A percentile compares a stretch with the other conserved stretches of the same genome.
Conservation (phyloP, 1,140 invertebrate species). For the Pinna nobilis region DNA sequence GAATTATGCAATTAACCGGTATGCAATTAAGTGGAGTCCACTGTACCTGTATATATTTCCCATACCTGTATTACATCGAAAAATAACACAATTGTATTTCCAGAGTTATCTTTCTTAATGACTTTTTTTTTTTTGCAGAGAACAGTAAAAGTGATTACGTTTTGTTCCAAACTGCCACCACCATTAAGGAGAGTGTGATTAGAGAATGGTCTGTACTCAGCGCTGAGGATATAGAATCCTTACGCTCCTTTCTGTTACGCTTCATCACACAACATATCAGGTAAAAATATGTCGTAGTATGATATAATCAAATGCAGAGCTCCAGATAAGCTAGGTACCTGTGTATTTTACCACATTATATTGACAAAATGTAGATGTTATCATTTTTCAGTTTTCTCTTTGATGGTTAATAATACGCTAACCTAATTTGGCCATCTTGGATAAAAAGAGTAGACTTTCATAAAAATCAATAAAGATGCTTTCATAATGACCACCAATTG, state of each 20-base stretch:
- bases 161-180: slow-evolving; percentile 88
- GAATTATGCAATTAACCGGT: too few species aligned
- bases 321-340: neutral
- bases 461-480: too few species aligned
- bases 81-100: neutral
- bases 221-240: slow-evolving; percentile 81
- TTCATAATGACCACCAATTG: too few species aligned
- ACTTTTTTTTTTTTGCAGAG: slow-evolving; percentile 77
- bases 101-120: slow-evolving; percentile 6
- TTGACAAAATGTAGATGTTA: neutral
- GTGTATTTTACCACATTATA: neutral
- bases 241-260: slow-evolving; percentile 87
- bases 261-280: slow-evolving; percentile 83
- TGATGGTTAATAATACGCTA: too few species aligned
- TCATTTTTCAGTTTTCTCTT: too few species aligned
- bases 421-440: too few species aligned
- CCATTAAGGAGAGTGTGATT: slow-evolving; percentile 89
- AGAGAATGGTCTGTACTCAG: slow-evolving; percentile 86
- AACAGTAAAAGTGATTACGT: slow-evolving; percentile 87
- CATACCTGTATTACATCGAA: too few species aligned
- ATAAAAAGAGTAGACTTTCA: too few species aligned
- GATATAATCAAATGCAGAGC: neutral
- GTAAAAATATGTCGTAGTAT: slow-evolving; percentile 47
- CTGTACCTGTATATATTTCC: too few species aligned
- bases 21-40: too few species aligned